A percentile compares a stretch with the other conserved stretches of the same genome.
Evolutionary conservation across 2,113 vertebrate species (phyloP).

Genomic region (Nothoprocta perdicaria): DNA sequence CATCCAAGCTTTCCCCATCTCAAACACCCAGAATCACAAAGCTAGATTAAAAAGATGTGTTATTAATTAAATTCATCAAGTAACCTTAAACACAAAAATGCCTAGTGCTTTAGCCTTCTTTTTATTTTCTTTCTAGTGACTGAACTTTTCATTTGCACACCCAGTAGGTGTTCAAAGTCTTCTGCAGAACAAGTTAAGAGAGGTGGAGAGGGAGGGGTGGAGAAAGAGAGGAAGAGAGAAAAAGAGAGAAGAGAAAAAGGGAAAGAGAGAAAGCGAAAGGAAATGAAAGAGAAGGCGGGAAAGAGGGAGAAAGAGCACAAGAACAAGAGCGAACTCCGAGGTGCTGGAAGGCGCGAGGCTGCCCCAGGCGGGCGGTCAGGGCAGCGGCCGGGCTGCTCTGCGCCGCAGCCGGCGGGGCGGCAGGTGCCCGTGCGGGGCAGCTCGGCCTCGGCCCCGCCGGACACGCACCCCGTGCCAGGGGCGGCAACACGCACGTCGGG

Average conservation of each 20-base stretch:
- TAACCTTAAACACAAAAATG: not conserved
- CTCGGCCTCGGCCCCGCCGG: not conserved
- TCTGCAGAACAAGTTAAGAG: not conserved
- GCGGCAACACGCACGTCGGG: no score
- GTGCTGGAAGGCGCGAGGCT: no score
- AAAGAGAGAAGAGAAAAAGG: not conserved
- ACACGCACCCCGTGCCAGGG: fast-evolving
- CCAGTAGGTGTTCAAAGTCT: not conserved
- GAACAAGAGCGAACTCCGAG: no score
- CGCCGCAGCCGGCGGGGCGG: not conserved
- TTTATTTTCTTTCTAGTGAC: not conserved
- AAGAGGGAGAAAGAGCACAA: no score
- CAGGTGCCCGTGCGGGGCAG: fast-evolving
- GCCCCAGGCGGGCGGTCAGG: no score
- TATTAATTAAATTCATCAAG: not conserved
- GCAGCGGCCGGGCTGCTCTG: not conserved
- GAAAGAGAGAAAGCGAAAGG: no score
- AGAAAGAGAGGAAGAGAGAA: not conserved
- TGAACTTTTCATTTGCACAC: not conserved
- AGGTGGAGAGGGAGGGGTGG: not conserved
- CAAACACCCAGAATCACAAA: not conserved
- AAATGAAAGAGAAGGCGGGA: no score
- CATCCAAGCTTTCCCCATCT: not conserved
- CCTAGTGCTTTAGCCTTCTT: not conserved
- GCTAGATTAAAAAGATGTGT: not conserved